Conservation (phyloP, 1,140 invertebrate species). For the Camponotus vicinus region DNA sequence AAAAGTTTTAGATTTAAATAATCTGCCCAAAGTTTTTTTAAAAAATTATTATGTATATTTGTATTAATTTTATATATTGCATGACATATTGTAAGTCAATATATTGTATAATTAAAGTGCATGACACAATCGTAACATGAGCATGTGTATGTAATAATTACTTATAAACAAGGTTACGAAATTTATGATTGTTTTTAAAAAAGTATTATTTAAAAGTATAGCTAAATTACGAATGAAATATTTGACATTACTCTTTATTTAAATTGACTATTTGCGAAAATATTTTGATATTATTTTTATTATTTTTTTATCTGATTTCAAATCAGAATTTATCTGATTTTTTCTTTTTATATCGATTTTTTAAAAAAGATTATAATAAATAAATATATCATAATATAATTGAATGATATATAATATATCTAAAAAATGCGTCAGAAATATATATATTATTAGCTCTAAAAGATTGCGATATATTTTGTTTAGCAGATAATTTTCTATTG, state of each 20-base stretch:
- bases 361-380: too few species aligned
- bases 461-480: too few species aligned
- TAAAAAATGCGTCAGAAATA: too few species aligned
- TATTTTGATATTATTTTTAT: not conserved
- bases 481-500: too few species aligned
- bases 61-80: not conserved
- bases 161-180: not conserved
- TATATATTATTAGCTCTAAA: too few species aligned
- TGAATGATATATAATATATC: too few species aligned
- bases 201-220: slow-evolving; percentile 2
- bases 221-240: not conserved
- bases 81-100: not conserved
- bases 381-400: too few species aligned
- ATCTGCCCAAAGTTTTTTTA: too few species aligned
- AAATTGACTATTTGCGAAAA: not conserved
- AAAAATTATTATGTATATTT: not conserved
- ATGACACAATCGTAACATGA: not conserved
- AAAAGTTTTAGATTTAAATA: too few species aligned
- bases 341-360: not conserved
- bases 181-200: not conserved
- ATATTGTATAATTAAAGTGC: not conserved
- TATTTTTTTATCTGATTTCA: not conserved
- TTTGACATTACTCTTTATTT: not conserved
- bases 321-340: too few species aligned
- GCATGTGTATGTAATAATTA: not conserved